These are phyloP conservation scores for Delia radicum DNA, from an alignment of 1,140 invertebrate species.

Conservation along the genomic window DNA sequence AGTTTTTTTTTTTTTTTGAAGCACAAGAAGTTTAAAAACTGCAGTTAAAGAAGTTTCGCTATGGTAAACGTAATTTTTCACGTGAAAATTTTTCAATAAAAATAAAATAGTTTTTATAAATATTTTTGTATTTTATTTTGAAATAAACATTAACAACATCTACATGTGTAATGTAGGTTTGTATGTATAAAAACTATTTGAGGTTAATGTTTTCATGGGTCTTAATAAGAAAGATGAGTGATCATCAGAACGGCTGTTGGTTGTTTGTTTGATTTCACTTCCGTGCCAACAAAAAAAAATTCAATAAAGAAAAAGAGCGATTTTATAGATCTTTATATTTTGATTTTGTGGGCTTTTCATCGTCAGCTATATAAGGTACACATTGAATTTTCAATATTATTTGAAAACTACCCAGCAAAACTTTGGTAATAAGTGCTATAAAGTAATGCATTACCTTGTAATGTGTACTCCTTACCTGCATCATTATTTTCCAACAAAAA, in stretches of 20 bases:
- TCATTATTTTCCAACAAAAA: too few species aligned
- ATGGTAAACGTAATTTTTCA: neutral
- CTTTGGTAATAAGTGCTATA: too few species aligned
- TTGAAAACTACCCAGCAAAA: too few species aligned
- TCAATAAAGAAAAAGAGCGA: too few species aligned
- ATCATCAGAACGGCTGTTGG: conserved; percentile 13
- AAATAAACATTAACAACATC: neutral
- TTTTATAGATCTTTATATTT: too few species aligned
- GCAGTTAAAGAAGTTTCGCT: neutral
- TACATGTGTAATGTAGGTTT: neutral
- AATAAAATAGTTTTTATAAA: neutral
- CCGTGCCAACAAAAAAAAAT: too few species aligned
- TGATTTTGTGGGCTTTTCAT: too few species aligned
- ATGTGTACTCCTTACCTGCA: too few species aligned
- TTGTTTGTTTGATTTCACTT: conserved; percentile 40
- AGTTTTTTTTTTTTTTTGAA: neutral
- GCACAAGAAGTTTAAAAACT: neutral
- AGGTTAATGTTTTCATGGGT: neutral
- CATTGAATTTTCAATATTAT: too few species aligned
- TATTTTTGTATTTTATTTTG: neutral
- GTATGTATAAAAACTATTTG: neutral
- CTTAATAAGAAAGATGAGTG: neutral
- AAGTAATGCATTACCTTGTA: too few species aligned
- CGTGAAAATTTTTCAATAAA: neutral
- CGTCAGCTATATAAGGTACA: too few species aligned